Evolutionary conservation across 2,888 invertebrate species (phyloP).

Genomic region (Ectemnius lituratus): DNA sequence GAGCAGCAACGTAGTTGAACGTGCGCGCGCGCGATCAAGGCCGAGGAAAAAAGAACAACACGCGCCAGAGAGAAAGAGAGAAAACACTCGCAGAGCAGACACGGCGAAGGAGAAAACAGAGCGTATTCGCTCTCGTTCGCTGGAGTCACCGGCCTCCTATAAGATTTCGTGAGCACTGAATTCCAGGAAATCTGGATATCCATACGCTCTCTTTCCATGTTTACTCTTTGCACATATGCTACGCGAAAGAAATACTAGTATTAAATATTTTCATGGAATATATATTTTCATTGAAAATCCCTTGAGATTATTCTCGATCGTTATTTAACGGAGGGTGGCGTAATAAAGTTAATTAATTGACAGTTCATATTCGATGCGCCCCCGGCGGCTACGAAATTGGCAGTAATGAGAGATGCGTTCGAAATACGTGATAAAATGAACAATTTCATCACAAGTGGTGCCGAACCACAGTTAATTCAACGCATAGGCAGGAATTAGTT

Average conservation of each 20-base stretch:
- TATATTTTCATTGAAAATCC: too few species aligned
- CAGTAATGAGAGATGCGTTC: background rate
- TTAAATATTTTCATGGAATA: too few species aligned
- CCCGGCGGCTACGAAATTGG: background rate
- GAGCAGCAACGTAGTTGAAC: conserved; percentile 2
- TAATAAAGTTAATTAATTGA: background rate
- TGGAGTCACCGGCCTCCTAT: conserved; percentile 18
- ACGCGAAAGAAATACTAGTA: too few species aligned
- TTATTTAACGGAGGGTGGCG: background rate
- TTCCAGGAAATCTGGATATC: too few species aligned
- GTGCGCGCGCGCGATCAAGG: conserved; percentile 55
- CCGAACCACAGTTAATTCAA: background rate
- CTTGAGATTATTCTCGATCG: background rate
- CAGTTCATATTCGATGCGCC: background rate
- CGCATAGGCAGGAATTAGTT: background rate
- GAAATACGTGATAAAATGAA: background rate
- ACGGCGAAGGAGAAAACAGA: conserved; percentile 30
- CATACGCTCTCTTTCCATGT: too few species aligned
- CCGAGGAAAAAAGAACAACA: conserved; percentile 60
- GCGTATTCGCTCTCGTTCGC: conserved; percentile 46
- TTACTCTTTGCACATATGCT: too few species aligned
- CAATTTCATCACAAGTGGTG: background rate
- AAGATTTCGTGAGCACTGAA: conserved; percentile 27
- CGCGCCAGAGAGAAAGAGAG: conserved; percentile 17
- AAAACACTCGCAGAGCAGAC: background rate